Base-by-base conservation (phyloP, 2,797 vertebrate genomes). In the Carapus acus region DNA sequence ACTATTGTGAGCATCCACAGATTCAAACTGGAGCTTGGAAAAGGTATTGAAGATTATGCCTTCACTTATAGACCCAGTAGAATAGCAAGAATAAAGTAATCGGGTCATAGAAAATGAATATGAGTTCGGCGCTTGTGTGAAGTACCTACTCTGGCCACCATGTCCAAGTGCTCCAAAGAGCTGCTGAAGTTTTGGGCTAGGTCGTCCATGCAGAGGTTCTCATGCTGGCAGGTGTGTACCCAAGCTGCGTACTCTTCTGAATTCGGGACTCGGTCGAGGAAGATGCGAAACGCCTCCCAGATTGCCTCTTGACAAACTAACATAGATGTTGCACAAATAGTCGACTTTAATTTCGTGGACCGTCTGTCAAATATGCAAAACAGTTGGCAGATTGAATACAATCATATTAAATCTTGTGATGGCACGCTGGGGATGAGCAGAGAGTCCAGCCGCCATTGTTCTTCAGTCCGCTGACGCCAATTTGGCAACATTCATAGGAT, bases 221-320 rank as follows among this genome's bases (percentile, higher is more conserved):
- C 89, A 56, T 79, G 85, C 69, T 94, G 94, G 80, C 95, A 98
- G 78, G 86, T 71, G 65, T 84, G 83, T 40, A 98, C 90, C 94
- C 94, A 97, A 54, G 84, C 78, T 55, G 89, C 86, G 80, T 95
- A 95, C 79, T 97, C 94, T 22, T 82, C 83, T 11, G 89, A 86
- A 69, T 89, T 89, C n/a, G 96, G 94, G 63, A 96, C 91, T 60
- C 91, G 81, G 86, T 96, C 93, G 80, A 96, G 76, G 81, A 98
- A 99, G 76, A 96, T 88, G 43, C 90, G 87, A 65, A 93, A 96
- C 1, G 94, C 94, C 83, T 97, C 93, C 96, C 96, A 98, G 4
- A 96, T 91, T 6, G 89, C 93, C 80, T 97, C 93, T 85, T 97
- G 96, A 76, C 94, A 97, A 66, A 98, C 93, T 98, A 77, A n/a